Evolutionary conservation across 2,797 vertebrate species (phyloP).

Genomic region (Melopsittacus undulatus): DNA sequence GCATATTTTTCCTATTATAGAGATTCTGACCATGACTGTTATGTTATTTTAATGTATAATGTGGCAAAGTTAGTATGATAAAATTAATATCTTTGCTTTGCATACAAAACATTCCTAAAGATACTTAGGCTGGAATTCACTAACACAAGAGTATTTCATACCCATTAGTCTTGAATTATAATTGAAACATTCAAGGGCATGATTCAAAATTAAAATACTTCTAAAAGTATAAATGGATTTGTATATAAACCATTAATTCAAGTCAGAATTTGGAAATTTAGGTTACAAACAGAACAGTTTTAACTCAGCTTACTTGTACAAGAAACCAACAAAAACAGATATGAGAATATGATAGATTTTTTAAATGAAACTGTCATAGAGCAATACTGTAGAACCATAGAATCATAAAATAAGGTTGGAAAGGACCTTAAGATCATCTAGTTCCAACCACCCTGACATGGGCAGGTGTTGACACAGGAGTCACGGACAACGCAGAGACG

Average conservation of each 20-base stretch:
- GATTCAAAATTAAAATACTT: slow-evolving; percentile 47
- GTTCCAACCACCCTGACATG: too few species aligned
- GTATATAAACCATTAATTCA: slow-evolving; percentile 49
- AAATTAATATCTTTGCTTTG: slow-evolving; percentile 41
- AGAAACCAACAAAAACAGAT: background rate
- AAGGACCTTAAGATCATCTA: too few species aligned
- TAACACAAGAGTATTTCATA: slow-evolving; percentile 40
- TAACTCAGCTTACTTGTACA: background rate
- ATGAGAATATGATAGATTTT: background rate
- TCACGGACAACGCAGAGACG: too few species aligned
- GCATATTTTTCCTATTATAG: background rate
- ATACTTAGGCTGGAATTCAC: slow-evolving; percentile 43
- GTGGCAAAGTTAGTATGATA: slow-evolving; percentile 7
- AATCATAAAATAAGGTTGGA: too few species aligned
- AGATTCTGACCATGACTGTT: background rate
- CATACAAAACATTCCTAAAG: slow-evolving; percentile 9
- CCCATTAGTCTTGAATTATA: slow-evolving; percentile 45
- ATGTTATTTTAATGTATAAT: background rate
- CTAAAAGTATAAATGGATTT: slow-evolving; percentile 30
- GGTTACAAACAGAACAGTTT: slow-evolving; percentile 5
- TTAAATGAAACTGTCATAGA: background rate
- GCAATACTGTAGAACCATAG: too few species aligned
- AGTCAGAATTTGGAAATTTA: background rate
- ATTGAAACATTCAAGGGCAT: slow-evolving; percentile 47
- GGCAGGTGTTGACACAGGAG: too few species aligned